phyloP scores from a whole-genome alignment of 2,113 vertebrate species.

The Centrocercus urophasianus region DNA sequence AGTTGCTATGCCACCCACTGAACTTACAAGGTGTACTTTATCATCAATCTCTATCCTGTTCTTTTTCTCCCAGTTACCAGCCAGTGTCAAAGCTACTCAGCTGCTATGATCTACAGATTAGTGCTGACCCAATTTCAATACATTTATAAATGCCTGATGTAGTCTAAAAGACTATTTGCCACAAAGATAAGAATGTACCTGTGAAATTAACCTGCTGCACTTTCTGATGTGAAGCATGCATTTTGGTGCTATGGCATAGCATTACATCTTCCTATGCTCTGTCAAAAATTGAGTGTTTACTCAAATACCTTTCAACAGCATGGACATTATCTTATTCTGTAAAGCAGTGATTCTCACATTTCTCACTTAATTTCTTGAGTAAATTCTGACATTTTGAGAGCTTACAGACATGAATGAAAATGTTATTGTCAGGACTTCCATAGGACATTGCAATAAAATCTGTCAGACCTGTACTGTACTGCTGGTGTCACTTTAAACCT shows the following conservation, averaged over 20 bases:
- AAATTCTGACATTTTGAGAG: not conserved
- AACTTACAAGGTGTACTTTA: slow-evolving; percentile 16
- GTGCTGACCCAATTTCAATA: slow-evolving; percentile 19
- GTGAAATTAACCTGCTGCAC: slow-evolving; percentile 1
- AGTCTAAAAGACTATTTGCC: slow-evolving; percentile 13
- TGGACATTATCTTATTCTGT: not conserved
- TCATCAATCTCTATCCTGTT: not conserved
- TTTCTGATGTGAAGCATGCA: not conserved
- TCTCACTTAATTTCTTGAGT: not conserved
- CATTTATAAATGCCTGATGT: not conserved
- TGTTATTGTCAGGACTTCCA: not conserved
- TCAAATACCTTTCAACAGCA: not conserved
- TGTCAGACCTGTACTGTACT: not conserved
- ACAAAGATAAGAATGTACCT: slow-evolving; percentile 18
- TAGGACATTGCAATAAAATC: not conserved
- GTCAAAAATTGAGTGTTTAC: not conserved
- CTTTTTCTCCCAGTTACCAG: not conserved
- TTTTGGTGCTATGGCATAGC: not conserved
- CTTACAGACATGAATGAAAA: not conserved
- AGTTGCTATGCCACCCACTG: slow-evolving; percentile 19
- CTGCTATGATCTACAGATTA: slow-evolving; percentile 13
- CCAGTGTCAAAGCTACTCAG: not conserved
- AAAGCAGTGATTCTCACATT: not conserved
- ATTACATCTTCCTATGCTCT: not conserved
- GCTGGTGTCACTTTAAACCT: not conserved